phyloP scores from a whole-genome alignment of 2,888 invertebrate species.

The Meloe dianella region DNA sequence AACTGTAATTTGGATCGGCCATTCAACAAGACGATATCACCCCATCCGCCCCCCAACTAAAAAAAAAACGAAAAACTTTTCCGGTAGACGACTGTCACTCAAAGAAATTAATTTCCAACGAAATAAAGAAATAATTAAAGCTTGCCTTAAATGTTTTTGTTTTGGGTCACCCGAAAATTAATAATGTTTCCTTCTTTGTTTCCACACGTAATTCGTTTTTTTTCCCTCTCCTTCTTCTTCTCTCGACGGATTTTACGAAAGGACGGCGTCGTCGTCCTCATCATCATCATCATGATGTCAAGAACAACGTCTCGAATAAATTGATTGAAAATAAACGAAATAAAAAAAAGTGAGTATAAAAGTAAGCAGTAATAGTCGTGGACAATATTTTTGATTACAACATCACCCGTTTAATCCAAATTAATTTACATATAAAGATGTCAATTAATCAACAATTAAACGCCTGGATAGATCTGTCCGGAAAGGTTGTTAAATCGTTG shows the following conservation, averaged over 20 bases:
- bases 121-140: constrained; percentile 6
- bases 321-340: background rate
- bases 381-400: background rate
- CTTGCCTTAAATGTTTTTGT: background rate
- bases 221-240: background rate
- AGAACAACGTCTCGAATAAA: background rate
- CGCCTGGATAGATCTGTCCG: constrained; percentile 42
- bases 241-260: background rate
- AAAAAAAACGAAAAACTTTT: background rate
- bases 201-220: background rate
- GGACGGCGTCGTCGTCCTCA: background rate
- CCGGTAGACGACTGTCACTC: background rate
- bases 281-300: background rate
- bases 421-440: constrained; percentile 49
- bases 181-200: background rate
- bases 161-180: background rate
- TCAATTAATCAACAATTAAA: constrained; percentile 53
- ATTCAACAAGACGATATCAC: background rate
- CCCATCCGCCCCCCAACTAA: background rate
- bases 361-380: no score
- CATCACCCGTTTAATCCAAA: background rate
- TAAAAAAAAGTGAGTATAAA: no score
- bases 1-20: background rate
- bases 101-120: background rate
- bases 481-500: constrained; percentile 28